phyloP scores from a whole-genome alignment of 2,888 invertebrate species.

The Caenorhabditis angaria region DNA sequence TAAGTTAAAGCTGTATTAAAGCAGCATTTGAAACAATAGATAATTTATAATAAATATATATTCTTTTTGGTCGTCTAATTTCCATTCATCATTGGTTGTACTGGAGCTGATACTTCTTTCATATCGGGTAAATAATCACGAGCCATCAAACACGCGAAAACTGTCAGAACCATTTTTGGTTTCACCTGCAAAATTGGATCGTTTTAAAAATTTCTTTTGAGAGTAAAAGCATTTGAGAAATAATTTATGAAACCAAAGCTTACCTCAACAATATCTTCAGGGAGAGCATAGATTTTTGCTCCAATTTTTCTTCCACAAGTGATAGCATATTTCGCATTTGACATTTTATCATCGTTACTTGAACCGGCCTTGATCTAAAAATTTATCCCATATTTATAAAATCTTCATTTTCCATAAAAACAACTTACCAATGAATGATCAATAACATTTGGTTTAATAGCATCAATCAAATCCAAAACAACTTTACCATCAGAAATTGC shows the following conservation, averaged over 20 bases:
- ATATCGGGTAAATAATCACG: constrained; percentile 91
- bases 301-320: constrained; percentile 97
- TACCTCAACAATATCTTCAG: constrained; percentile 94
- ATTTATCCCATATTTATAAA: not conserved
- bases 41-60: not conserved
- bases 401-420: constrained; percentile 5
- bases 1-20: constrained; percentile 12
- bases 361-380: constrained; percentile 49
- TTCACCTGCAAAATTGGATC: constrained; percentile 78
- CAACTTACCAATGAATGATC: constrained; percentile 79
- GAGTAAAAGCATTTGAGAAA: not conserved
- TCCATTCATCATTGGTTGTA: constrained; percentile 34
- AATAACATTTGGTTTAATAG: constrained; percentile 92
- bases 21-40: constrained; percentile 5
- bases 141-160: constrained; percentile 98
- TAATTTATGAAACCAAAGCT: too few relatives aligned
- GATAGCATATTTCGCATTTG: constrained; percentile 99
- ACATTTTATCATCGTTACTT: constrained; percentile 72
- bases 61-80: constrained; percentile 5
- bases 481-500: constrained; percentile 89
- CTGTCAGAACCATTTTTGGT: constrained; percentile 99
- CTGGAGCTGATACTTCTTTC: constrained; percentile 75
- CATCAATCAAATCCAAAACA: constrained; percentile 92
- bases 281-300: constrained; percentile 94
- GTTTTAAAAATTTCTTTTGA: not conserved